Evolutionary conservation across 2,888 invertebrate genomes (phyloP), one percentile per base, ranked within the genome.

Genomic region (Octonoba sinensis): DNA sequence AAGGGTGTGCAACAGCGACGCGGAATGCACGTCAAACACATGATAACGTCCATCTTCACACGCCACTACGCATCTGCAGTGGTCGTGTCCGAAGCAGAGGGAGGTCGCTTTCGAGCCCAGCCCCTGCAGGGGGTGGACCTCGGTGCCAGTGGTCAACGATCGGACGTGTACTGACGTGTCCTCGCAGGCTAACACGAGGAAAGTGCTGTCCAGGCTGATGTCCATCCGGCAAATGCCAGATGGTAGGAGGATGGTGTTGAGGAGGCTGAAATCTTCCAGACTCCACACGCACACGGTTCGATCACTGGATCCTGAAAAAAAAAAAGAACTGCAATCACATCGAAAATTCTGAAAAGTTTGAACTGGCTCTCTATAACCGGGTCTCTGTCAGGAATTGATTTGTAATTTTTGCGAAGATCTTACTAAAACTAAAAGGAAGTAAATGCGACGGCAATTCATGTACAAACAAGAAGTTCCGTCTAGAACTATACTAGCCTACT

Each of bases 81-180:
- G 94, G 87, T 96, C 96, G 87, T 92, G 93, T 0, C 94, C 94
- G 86, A 94, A 91, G 86, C 92, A 92, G 86, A 95, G 91, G 84
- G 93, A 93, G 87, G 92, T 92, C 76, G 95, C 92, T 91, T 73
- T 65, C 13, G 72, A 22, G 6, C 49, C 36, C 47, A 75, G 60
- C 56, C 94, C 93, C 86, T 93, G 92, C 82, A 97, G 90, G 27
- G 93, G 91, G 87, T 96, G 96, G 77, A 96, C 91, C 87, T 96
- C 94, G 1, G 95, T 95, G 12, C 96, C 96, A 0, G 96, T 96
- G 56, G 96, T 95, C 85, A 96, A 91, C 0, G 96, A 95, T 85
- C 95, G 91, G 79, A 97, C 91, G 87, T 95, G 94, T 27, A 96
- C 89, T 84, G 94, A 94, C 87, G 95, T 93, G 88, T 96, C 95